Evolutionary conservation across 2,113 vertebrate species (phyloP).

Genomic region (Rhinoptilus africanus): DNA sequence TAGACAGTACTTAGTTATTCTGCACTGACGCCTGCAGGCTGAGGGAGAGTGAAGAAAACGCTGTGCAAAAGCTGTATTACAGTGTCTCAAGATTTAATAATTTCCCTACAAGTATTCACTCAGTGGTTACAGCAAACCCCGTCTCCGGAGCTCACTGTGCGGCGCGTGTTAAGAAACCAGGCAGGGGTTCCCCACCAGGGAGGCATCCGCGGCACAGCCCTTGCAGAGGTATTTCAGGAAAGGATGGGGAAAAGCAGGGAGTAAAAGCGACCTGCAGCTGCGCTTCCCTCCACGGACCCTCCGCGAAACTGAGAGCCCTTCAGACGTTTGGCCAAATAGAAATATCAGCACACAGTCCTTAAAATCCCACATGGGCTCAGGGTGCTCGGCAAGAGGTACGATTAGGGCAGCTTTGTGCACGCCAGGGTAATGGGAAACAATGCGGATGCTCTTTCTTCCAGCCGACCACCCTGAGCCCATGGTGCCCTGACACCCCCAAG

Average conservation of each 20-base stretch:
- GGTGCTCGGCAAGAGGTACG: neutral
- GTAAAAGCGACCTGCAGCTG: neutral
- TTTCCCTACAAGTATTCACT: neutral
- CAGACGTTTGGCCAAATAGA: neutral
- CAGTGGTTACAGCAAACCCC: neutral
- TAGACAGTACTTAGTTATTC: neutral
- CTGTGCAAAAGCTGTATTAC: neutral
- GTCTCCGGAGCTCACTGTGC: neutral
- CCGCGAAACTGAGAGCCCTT: neutral
- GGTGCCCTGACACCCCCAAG: fast-evolving
- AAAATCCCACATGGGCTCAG: neutral
- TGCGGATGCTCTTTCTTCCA: fast-evolving
- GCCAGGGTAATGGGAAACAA: neutral
- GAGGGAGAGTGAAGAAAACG: neutral
- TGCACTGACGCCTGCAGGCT: neutral
- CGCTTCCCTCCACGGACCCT: neutral
- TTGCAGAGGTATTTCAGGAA: too few relatives aligned
- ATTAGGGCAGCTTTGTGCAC: too few relatives aligned
- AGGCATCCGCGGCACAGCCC: neutral
- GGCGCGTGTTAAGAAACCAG: neutral
- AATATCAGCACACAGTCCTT: too few relatives aligned
- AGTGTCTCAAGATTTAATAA: neutral
- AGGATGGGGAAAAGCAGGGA: neutral
- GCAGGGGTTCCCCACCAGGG: too few relatives aligned
- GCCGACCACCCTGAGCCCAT: fast-evolving